A percentile compares a stretch with the other conserved stretches of the same genome.
Evolutionary conservation across 92 coral and sea anemone species (phyloP).

Genomic region (Ricordea florida): DNA sequence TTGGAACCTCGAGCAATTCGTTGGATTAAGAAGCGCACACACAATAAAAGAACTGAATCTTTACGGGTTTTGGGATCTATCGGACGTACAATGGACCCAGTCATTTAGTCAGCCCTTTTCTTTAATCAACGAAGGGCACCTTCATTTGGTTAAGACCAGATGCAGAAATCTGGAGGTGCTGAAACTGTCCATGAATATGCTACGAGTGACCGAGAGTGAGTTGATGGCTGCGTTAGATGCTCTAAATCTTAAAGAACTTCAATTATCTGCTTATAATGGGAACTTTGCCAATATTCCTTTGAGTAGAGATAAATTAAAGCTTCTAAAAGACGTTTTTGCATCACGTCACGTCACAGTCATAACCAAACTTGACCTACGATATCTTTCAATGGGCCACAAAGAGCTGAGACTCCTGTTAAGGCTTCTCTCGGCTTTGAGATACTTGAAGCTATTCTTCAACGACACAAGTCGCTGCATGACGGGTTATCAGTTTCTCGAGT

Average conservation of each 20-base stretch:
- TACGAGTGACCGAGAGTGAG: slow-evolving; percentile 3
- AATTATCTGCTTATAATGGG: slow-evolving; percentile 21
- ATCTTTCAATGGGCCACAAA: slow-evolving; percentile 34
- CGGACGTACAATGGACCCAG: slow-evolving; percentile 19
- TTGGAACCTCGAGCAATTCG: slow-evolving; percentile 25
- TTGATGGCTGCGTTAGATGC: slow-evolving; percentile 9
- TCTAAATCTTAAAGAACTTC: slow-evolving; percentile 23
- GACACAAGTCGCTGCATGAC: slow-evolving; percentile 19
- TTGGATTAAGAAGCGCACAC: slow-evolving; percentile 16
- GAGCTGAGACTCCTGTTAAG: slow-evolving; percentile 21
- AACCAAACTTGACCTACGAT: slow-evolving; percentile 23
- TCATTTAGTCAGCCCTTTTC: slow-evolving; percentile 2
- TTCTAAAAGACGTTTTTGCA: slow-evolving; percentile 4
- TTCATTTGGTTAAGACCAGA: neutral
- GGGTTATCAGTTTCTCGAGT: slow-evolving; percentile 27
- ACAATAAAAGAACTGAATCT: slow-evolving; percentile 13
- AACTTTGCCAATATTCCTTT: slow-evolving; percentile 1
- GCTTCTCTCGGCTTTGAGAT: neutral
- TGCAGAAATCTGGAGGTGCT: neutral
- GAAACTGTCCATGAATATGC: slow-evolving; percentile 33
- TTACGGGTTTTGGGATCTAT: slow-evolving; percentile 40
- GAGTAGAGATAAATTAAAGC: neutral
- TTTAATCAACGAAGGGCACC: slow-evolving; percentile 16
- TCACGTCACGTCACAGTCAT: slow-evolving; percentile 1
- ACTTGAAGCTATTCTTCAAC: neutral